phyloP scores from a whole-genome alignment of 1,140 invertebrate species.

The Euura lappo region DNA sequence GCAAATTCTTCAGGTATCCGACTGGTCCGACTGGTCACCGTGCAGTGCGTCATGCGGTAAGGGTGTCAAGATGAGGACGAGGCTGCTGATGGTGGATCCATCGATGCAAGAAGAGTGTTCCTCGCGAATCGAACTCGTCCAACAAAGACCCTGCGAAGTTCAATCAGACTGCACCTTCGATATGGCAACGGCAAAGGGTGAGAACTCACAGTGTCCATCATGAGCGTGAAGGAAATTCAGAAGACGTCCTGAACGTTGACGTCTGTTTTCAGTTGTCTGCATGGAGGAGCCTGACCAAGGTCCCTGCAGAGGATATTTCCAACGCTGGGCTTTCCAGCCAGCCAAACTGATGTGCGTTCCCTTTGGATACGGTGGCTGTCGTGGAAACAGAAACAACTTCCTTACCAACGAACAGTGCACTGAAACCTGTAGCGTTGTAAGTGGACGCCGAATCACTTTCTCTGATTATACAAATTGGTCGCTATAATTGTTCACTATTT shows the following conservation, averaged over 20 bases:
- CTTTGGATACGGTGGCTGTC: slow-evolving; percentile 89
- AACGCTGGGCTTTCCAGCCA: slow-evolving; percentile 83
- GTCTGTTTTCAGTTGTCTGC: slow-evolving; percentile 71
- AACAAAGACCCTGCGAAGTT: slow-evolving; percentile 71
- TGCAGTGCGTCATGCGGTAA: slow-evolving; percentile 76
- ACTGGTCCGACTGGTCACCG: slow-evolving; percentile 77
- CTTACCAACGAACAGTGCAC: slow-evolving; percentile 78
- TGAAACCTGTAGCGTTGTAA: slow-evolving; percentile 70
- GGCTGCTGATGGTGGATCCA: slow-evolving; percentile 70
- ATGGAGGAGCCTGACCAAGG: slow-evolving; percentile 75
- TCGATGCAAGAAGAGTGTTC: slow-evolving; percentile 66
- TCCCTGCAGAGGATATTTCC: slow-evolving; percentile 82
- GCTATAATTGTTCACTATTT: neutral
- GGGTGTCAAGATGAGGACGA: slow-evolving; percentile 73
- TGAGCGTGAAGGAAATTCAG: neutral
- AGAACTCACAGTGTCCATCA: slow-evolving; percentile 14
- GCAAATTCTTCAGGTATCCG: slow-evolving; percentile 62
- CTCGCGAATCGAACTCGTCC: slow-evolving; percentile 65
- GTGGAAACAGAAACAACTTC: slow-evolving; percentile 91
- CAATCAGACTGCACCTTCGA: slow-evolving; percentile 73
- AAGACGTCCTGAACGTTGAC: neutral
- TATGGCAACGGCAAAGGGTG: slow-evolving; percentile 76
- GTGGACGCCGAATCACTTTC: slow-evolving; percentile 25
- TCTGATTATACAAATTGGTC: neutral
- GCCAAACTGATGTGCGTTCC: slow-evolving; percentile 75